Conservation (phyloP, 2,888 invertebrate genomes). For the Cremastobaeus sp. region DNA sequence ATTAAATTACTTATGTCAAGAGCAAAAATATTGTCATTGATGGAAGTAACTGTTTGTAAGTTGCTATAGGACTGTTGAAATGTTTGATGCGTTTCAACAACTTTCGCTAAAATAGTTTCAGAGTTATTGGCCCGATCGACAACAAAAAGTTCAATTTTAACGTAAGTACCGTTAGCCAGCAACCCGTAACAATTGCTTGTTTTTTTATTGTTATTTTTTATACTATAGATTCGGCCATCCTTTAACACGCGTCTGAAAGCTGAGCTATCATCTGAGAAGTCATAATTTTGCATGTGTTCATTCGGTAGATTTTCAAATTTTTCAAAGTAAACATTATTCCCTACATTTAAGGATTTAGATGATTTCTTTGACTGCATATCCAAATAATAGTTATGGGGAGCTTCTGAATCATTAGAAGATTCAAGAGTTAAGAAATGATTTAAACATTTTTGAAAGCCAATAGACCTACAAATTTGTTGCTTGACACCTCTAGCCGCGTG, state of each 20-base stretch:
- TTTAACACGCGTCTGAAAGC: not conserved
- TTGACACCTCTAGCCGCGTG: slow-evolving; percentile 36
- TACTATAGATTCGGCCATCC: not conserved
- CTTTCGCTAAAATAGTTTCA: too few species aligned
- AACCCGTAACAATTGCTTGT: not conserved
- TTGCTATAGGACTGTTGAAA: too few species aligned
- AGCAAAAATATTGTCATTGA: too few species aligned
- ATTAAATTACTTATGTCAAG: too few species aligned
- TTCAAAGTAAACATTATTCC: not conserved
- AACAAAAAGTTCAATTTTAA: not conserved
- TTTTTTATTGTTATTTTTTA: not conserved
- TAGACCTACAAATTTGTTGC: slow-evolving; percentile 32
- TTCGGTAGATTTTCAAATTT: not conserved
- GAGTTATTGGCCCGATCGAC: too few species aligned
- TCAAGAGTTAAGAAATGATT: too few species aligned
- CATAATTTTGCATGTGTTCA: not conserved
- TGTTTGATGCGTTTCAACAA: too few species aligned
- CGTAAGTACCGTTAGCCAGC: too few species aligned
- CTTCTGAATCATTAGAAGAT: too few species aligned
- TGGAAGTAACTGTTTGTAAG: too few species aligned
- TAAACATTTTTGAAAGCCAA: not conserved
- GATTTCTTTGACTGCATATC: not conserved
- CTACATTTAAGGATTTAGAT: too few species aligned
- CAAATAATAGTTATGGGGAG: not conserved
- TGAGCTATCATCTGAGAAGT: not conserved